Evolutionary conservation across 2,797 vertebrate species (phyloP).

Genomic region (Enteromius thamalakanensis): DNA sequence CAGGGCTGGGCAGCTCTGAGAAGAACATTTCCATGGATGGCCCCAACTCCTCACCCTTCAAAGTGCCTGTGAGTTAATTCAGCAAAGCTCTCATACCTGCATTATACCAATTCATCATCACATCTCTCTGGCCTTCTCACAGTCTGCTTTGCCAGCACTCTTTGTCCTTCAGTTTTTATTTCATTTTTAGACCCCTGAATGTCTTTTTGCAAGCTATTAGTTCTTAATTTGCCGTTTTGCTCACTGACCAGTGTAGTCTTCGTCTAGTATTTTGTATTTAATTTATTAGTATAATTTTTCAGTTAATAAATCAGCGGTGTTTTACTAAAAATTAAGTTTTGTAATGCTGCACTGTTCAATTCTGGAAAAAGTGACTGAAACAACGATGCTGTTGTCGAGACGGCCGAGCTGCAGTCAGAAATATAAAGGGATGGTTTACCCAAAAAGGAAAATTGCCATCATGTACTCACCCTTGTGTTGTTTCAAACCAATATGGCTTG

Average conservation of each 20-base stretch:
- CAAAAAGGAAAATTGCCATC: background rate
- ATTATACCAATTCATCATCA: constrained; percentile 18
- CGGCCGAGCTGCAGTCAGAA: background rate
- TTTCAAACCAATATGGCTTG: background rate
- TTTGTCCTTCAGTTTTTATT: constrained; percentile 11
- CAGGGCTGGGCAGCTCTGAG: constrained; percentile 89
- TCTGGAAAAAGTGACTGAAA: background rate
- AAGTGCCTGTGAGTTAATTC: constrained; percentile 84
- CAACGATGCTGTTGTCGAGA: background rate
- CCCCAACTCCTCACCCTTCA: constrained; percentile 91
- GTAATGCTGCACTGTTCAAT: background rate
- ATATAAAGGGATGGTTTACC: background rate
- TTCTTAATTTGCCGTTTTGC: background rate
- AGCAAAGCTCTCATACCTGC: background rate
- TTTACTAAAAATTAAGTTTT: background rate
- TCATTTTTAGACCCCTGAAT: background rate
- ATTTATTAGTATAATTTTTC: background rate
- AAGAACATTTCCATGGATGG: constrained; percentile 85
- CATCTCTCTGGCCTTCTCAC: background rate
- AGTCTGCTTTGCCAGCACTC: background rate
- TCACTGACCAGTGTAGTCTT: too few species aligned
- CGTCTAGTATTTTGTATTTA: background rate
- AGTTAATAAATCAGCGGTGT: background rate
- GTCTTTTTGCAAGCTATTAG: background rate
- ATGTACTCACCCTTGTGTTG: background rate